A percentile compares a stretch with the other conserved stretches of the same genome.
Evolutionary conservation across 2,113 vertebrate genomes (phyloP).

Genomic region (Grammomys dolichurus): DNA sequence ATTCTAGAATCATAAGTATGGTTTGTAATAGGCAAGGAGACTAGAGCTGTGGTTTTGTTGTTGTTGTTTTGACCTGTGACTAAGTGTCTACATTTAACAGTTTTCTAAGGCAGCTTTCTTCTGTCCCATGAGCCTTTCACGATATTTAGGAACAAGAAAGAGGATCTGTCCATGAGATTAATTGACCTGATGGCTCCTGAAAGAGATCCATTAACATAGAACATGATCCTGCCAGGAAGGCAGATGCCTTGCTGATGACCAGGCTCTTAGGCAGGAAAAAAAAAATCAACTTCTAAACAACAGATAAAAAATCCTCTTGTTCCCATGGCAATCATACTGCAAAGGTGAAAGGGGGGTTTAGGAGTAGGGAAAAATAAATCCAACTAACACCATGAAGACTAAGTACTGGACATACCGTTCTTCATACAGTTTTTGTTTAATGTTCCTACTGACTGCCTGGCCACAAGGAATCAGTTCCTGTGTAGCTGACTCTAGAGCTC

Average conservation of each 20-base stretch:
- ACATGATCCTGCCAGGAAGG: conserved; percentile 47
- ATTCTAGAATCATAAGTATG: neutral
- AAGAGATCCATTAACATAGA: conserved; percentile 54
- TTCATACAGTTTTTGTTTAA: neutral
- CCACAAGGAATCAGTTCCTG: neutral
- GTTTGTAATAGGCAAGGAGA: neutral
- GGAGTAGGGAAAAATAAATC: neutral
- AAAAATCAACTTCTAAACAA: conserved; percentile 56
- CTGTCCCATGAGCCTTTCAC: neutral
- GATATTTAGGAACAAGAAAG: conserved; percentile 50
- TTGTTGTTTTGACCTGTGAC: neutral
- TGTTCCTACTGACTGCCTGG: neutral
- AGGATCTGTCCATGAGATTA: conserved; percentile 54
- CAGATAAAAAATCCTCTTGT: neutral
- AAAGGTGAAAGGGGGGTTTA: neutral
- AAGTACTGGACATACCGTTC: neutral
- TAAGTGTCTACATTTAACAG: neutral
- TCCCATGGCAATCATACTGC: neutral
- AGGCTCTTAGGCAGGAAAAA: neutral
- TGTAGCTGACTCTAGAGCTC: neutral
- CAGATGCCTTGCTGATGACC: conserved; percentile 39
- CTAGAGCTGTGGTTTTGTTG: neutral
- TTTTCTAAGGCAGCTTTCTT: neutral
- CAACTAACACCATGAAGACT: neutral
- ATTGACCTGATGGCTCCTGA: conserved; percentile 59